Conservation (phyloP, 2,888 invertebrate genomes). For the Plutella xylostella region DNA sequence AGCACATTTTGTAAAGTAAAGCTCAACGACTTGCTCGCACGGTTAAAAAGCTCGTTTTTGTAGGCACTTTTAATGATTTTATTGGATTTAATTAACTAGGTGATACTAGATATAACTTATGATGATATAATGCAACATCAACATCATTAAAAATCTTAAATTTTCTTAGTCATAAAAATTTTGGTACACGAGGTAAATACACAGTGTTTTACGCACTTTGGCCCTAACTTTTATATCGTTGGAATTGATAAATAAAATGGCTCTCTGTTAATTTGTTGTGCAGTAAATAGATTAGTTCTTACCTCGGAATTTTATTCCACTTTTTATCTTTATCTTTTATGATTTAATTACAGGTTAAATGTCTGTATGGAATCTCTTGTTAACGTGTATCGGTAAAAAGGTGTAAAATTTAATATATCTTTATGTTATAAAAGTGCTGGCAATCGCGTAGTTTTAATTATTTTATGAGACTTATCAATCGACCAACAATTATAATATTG, state of each 20-base stretch:
- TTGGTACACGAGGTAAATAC: no score
- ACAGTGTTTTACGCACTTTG: no score
- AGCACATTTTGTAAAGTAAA: no score
- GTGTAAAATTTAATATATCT: conserved; percentile 40
- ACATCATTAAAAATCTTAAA: no score
- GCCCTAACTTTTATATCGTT: no score
- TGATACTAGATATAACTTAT: no score
- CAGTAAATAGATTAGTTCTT: conserved; percentile 37
- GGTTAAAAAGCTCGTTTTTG: no score
- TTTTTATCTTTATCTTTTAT: conserved; percentile 58
- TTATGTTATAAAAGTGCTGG: not conserved
- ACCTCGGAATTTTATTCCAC: conserved; percentile 41
- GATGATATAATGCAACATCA: no score
- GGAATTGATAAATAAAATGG: conserved; percentile 64
- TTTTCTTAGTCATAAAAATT: no score
- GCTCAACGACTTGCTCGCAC: no score
- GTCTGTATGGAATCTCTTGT: conserved; percentile 27
- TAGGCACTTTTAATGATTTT: no score
- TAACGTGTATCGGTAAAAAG: conserved; percentile 35
- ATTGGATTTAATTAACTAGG: no score
- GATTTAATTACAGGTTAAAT: conserved; percentile 59
- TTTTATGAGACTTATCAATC: conserved; percentile 5
- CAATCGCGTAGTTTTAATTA: conserved; percentile 6
- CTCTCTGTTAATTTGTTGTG: conserved; percentile 42
- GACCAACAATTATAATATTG: conserved; percentile 2